Conservation (phyloP, 2,797 vertebrate genomes). For the Microhierax caerulescens region DNA sequence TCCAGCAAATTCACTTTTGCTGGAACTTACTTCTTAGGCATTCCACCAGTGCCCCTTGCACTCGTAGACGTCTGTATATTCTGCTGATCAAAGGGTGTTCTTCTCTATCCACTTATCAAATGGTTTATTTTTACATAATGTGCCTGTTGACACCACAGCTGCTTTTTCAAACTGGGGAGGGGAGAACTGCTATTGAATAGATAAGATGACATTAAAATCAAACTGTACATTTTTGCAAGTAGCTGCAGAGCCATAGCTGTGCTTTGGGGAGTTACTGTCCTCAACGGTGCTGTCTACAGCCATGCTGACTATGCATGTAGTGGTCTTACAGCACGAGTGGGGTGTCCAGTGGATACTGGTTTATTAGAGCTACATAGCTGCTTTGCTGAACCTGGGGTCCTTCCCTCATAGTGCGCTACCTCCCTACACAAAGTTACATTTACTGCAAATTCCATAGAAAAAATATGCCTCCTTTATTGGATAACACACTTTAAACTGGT, state of each 20-base stretch:
- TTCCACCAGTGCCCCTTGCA: conserved; percentile 43
- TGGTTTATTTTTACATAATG: conserved; percentile 40
- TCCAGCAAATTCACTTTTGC: background rate
- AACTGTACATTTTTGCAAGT: background rate
- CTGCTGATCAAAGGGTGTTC: conserved; percentile 36
- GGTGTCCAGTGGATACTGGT: background rate
- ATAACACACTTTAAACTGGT: background rate
- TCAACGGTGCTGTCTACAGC: background rate
- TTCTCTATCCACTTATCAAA: conserved; percentile 47
- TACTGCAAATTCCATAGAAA: background rate
- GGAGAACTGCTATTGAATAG: background rate
- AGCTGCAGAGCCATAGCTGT: background rate
- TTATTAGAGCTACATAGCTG: background rate
- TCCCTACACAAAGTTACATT: background rate
- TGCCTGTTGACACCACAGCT: conserved; percentile 34
- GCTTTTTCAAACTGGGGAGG: background rate
- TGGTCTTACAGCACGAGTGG: background rate
- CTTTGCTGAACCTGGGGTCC: background rate
- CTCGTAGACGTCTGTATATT: background rate
- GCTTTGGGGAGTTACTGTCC: background rate
- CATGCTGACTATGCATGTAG: rapidly evolving
- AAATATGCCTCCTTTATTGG: background rate
- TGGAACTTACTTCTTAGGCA: conserved; percentile 53
- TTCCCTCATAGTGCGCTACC: background rate
- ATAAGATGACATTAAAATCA: background rate